These are phyloP conservation scores for Halichondria panicea DNA, from an alignment of 37 sponge, comb jelly and placozoan genomes.

Conservation along the genomic window DNA sequence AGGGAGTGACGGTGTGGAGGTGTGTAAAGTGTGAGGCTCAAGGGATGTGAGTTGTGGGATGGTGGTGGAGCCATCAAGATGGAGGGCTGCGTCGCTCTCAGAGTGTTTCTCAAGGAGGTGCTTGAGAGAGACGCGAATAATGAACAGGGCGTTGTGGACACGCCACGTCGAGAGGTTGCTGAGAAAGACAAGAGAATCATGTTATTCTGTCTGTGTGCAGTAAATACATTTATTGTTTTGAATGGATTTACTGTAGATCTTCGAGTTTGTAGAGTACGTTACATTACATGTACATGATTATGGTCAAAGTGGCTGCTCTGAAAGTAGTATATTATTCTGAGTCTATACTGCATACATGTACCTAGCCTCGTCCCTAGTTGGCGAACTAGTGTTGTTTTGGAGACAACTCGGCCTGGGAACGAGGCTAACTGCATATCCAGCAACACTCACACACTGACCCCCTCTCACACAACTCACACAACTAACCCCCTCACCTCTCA, in stretches of 20 bases:
- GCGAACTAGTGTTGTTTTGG: too few species aligned
- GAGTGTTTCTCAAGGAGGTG: conserved; percentile 49
- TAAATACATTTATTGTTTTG: not conserved
- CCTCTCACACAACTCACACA: too few species aligned
- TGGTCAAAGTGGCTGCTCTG: too few species aligned
- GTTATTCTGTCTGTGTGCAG: not conserved
- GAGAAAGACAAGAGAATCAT: not conserved
- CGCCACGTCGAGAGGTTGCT: conserved; percentile 73
- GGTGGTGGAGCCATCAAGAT: conserved; percentile 49
- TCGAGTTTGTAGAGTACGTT: not conserved
- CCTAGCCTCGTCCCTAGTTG: too few species aligned
- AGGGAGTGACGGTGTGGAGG: not conserved
- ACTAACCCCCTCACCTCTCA: conserved; percentile 52
- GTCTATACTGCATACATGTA: too few species aligned
- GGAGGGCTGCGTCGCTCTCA: conserved; percentile 48
- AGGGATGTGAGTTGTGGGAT: conserved; percentile 21
- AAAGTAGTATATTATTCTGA: too few species aligned
- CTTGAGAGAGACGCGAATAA: conserved; percentile 47
- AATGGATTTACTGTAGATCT: not conserved
- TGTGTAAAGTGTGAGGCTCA: not conserved
- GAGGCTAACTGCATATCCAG: too few species aligned
- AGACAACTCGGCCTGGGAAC: too few species aligned
- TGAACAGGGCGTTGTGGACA: conserved; percentile 55
- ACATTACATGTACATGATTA: too few species aligned
- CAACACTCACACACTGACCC: too few species aligned